Conservation (phyloP, 2,888 invertebrate genomes). For the Catocala nupta region DNA sequence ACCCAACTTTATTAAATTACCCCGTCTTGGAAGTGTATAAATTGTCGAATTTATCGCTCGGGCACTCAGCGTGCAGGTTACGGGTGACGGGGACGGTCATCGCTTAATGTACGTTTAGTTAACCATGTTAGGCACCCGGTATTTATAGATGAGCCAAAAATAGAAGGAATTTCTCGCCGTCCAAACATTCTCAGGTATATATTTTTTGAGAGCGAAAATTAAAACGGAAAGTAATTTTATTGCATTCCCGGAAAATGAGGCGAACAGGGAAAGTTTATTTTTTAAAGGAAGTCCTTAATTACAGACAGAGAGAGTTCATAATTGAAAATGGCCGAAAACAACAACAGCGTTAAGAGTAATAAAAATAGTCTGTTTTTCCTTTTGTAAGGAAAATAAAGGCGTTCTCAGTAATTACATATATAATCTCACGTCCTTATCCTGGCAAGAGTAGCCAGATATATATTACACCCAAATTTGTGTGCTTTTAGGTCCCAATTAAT, state of each 20-base stretch:
- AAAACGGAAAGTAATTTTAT: slow-evolving; percentile 1
- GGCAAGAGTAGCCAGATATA: no score
- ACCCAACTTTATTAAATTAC: slow-evolving; percentile 72
- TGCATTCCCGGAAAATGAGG: background rate
- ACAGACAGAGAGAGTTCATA: background rate
- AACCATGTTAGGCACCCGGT: slow-evolving; percentile 14
- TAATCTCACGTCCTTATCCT: no score
- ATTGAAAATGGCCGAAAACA: background rate
- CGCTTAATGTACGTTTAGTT: slow-evolving; percentile 34
- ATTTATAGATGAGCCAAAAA: slow-evolving; percentile 11
- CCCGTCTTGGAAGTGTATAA: slow-evolving; percentile 69
- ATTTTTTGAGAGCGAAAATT: background rate
- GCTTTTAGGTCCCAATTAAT: no score
- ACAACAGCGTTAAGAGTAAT: background rate
- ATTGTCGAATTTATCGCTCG: slow-evolving; percentile 69
- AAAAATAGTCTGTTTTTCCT: background rate
- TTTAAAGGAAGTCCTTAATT: background rate
- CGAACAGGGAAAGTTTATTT: background rate
- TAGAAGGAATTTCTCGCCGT: background rate
- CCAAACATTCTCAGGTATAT: background rate
- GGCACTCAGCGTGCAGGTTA: slow-evolving; percentile 46
- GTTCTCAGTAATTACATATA: no score
- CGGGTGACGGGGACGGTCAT: slow-evolving; percentile 50
- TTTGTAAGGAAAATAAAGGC: background rate
- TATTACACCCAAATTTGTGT: no score